Evolutionary conservation across 2,888 invertebrate species (phyloP), one percentile per base, ranked within the genome.

Genomic region (Scotopteryx bipunctaria): DNA sequence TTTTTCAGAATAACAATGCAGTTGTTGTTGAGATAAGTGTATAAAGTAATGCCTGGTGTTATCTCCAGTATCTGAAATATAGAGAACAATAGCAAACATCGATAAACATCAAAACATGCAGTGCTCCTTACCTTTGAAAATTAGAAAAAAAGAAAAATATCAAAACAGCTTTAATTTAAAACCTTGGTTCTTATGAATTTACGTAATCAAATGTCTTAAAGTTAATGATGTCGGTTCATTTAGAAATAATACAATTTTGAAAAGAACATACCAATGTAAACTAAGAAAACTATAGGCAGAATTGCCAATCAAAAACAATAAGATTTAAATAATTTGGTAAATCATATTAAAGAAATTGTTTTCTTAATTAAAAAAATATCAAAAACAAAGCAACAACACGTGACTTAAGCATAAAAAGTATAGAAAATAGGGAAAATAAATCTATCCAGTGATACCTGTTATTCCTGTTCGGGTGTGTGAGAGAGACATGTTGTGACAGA

Each of bases 401-500:
- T 74, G 77, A 87, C 87, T 76, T 43, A 88, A 89, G 90, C 89
- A 13, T 56, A 62, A 76, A 69, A 68, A 61, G 70, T 74, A 69
- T 63, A 74, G 67, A 78, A 69, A 71, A 68, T 63, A 73, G 71
- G 70, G 76, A 76, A 70, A 69, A 71, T 67, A 50, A 57, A 66
- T 63, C 66, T 69, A 64, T 76, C 78, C 74, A 79, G 80, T 85
- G 83, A 86, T 90, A 90, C 90, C 90, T 90, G 90, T 89, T 83
- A 90, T 90, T 86, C 90, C 90, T 90, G 88, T 73, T 78, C 78
- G 75, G 81, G 80, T 83, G 78, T 84, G 86, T 87, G 86, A 83
- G 86, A 86, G 83, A 88, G 87, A 86, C 86, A 86, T 86, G 87
- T 87, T 63, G 84, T 86, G 87, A 85, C 71, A 86, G 77, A 87